Evolutionary conservation across 2,888 invertebrate genomes (phyloP), one percentile per base, ranked within the genome.

Genomic region (Idaea aversata): DNA sequence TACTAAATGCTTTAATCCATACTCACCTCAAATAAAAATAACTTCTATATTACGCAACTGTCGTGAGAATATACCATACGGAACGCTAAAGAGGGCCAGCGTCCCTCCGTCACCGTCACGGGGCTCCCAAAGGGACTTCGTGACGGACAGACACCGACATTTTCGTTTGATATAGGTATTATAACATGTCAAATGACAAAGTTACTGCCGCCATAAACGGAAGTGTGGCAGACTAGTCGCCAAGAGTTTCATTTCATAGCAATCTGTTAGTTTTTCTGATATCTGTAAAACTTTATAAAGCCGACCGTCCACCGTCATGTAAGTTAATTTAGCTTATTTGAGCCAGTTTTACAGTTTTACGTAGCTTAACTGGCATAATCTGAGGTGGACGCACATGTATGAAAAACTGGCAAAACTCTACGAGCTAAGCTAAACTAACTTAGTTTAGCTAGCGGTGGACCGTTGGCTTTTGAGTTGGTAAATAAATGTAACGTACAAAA

Each of bases 31-130:
- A 6, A 25, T 25, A 25, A 25, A 47, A 47, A 47, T 47, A 47
- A 10, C 47, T 47, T 47, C 7, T 47, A 47, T 0, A 47, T 47
- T 47, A 13, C 68, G 66, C 66, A 67, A 68, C 69, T 64, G 72
- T 70, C 72, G 75, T 78, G 75, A 71, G 77, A 76, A 77, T 72
- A 68, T 67, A 64, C 73, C 70, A 63, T 62, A 68, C 69, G 71
- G 67, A 69, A 47, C 47, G 59, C 38, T 35, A 59, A 36, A 59
- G 38, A 25, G 59, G 63, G 47, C 47, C 47, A 47, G 6, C 47
- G 47, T 47, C 47, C 47, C 47, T 47, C 47, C 47, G 47, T 47
- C 47, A 47, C 47, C 47, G 47, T 25, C 25, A 25, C 25, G 3
- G 3, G 25, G 10, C 47, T 47, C 47, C 47, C 47, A 47, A 47